Evolutionary conservation across 2,888 invertebrate species (phyloP), one percentile per base, ranked within the genome.

Genomic region (Eupithecia exiguata): DNA sequence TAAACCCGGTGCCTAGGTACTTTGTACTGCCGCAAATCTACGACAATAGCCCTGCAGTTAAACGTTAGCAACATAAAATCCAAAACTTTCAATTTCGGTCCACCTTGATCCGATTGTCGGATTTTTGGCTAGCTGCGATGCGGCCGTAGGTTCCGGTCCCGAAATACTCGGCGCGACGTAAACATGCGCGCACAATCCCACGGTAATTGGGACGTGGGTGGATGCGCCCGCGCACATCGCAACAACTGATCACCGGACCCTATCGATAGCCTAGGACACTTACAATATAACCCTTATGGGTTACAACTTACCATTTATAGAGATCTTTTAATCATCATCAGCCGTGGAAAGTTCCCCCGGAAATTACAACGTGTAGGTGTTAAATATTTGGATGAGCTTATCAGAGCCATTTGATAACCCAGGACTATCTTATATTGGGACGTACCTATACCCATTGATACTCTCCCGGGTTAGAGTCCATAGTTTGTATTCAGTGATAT

Each of bases 81-180:
- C 80, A 70, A 73, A 80, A 80, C 78, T 84, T 81, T 81, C 80
- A 68, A 77, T 83, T 79, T 80, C 80, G 58, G 79, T 84, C 89
- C 87, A 90, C 92, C 92, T 92, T 92, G 92, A 91, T 91, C 92
- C 83, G 91, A 89, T 89, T 87, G 88, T 86, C 86, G 84, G 86
- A 87, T 88, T 90, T 88, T 92, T 91, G 91, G 91, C 92, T 87
- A 75, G 79, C 79, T 86, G 87, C 89, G 87, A 68, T 70, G 86
- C 87, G 86, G 88, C 82, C 84, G 82, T 83, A 86, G 87, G 91
- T 92, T 93, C 92, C 92, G 92, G 92, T 88, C 88, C 92, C 81
- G 88, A 92, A 92, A 93, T 92, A 93, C 87, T 76, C 86, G 83
- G 6, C 83, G 84, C 91, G 88, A 88, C 90, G 91, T 91, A 91